A percentile compares a stretch with the other conserved stretches of the same genome.
Evolutionary conservation across 2,888 invertebrate species (phyloP).

Genomic region (Drosophila parthenogenetica): DNA sequence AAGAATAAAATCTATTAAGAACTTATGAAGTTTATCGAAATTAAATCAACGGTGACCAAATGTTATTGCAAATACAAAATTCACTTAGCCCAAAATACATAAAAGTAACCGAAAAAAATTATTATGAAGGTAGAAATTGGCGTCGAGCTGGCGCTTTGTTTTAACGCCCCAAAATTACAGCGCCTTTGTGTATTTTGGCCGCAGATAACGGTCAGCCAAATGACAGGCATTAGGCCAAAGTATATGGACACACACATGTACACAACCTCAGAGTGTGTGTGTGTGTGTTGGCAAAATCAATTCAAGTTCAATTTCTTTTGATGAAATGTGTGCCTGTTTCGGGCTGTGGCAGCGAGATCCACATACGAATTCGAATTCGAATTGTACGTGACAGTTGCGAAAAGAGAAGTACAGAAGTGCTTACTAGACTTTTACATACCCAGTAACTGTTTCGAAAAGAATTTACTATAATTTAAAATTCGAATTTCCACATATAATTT

Average conservation of each 20-base stretch:
- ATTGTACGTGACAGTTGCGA: conserved; percentile 67
- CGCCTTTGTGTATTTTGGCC: conserved; percentile 53
- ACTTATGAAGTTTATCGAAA: conserved; percentile 32
- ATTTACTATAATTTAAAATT: too few relatives aligned
- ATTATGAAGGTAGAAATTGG: conserved; percentile 23
- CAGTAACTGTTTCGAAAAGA: too few relatives aligned
- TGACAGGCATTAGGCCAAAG: conserved; percentile 63
- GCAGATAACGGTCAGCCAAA: conserved; percentile 69
- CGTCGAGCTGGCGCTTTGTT: conserved; percentile 31
- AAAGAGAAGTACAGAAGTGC: background rate
- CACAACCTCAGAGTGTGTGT: background rate
- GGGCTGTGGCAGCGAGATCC: conserved; percentile 6
- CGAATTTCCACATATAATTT: too few relatives aligned
- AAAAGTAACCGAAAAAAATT: conserved; percentile 7
- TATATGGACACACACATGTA: conserved; percentile 16
- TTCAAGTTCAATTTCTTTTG: conserved; percentile 74
- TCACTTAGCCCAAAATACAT: conserved; percentile 51
- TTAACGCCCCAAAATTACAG: conserved; percentile 57
- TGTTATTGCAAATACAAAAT: conserved; percentile 53
- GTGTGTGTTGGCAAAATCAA: conserved; percentile 61
- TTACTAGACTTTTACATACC: background rate
- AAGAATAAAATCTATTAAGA: conserved; percentile 25
- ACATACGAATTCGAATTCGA: background rate
- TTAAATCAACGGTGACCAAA: conserved; percentile 47
- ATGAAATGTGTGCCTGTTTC: conserved; percentile 56